A percentile compares a stretch with the other conserved stretches of the same genome.
Evolutionary conservation across 1,140 invertebrate species (phyloP).

Genomic region (Bombus impatiens): DNA sequence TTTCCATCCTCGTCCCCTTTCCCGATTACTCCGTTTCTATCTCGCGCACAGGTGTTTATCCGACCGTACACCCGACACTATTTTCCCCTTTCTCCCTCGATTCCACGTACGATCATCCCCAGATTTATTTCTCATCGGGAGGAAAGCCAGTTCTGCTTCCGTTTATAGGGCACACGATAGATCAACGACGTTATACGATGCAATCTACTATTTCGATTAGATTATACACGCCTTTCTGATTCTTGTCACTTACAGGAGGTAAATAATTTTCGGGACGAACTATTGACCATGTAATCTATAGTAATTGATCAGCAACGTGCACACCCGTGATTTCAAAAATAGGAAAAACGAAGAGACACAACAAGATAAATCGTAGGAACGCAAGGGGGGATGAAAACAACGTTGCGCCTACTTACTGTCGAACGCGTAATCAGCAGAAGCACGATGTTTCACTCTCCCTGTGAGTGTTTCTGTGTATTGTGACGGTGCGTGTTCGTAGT

Average conservation of each 20-base stretch:
- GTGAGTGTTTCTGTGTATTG: background rate
- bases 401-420: conserved; percentile 59
- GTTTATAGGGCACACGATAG: background rate
- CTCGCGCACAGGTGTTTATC: conserved; percentile 70
- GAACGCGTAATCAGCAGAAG: conserved; percentile 7
- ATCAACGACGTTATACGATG: background rate
- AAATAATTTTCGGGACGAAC: background rate
- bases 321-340: background rate
- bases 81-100: conserved; percentile 42
- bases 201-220: background rate
- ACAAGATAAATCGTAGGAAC: background rate
- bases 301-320: background rate
- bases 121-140: conserved; percentile 54
- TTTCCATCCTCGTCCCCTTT: conserved; percentile 38
- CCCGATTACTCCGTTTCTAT: conserved; percentile 56
- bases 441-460: conserved; percentile 1
- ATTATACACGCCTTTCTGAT: too few species aligned
- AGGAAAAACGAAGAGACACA: background rate
- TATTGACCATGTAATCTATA: background rate
- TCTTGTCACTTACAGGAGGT: background rate
- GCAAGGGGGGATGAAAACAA: conserved; percentile 1
- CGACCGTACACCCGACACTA: conserved; percentile 68
- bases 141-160: background rate
- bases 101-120: conserved; percentile 35
- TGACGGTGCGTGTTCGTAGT: background rate